These are phyloP conservation scores for Tyria jacobaeae DNA, from an alignment of 2,888 invertebrate genomes.

Conservation along the genomic window DNA sequence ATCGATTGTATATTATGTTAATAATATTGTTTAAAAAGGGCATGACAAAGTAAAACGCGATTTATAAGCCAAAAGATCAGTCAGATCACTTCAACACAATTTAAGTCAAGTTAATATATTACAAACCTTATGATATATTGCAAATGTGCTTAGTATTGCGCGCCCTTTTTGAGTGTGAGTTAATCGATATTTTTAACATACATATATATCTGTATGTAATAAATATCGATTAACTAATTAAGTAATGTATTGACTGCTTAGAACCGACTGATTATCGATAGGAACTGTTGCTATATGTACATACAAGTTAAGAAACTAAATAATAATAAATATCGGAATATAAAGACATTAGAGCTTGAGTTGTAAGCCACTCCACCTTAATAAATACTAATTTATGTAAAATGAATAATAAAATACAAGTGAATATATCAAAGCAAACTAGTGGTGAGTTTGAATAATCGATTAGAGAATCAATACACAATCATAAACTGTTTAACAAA, in stretches of 20 bases:
- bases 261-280: too few species aligned
- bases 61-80: background rate
- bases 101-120: background rate
- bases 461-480: background rate
- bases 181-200: background rate
- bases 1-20: background rate
- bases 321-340: too few species aligned
- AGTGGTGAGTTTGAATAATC: background rate
- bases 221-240: too few species aligned
- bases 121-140: background rate
- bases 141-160: background rate
- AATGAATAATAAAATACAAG: background rate
- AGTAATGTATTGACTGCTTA: too few species aligned
- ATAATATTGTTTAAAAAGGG: background rate
- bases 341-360: too few species aligned
- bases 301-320: too few species aligned
- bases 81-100: background rate
- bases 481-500: too few species aligned
- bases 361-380: too few species aligned
- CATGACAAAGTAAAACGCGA: background rate
- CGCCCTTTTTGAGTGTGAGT: background rate
- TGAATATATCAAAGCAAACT: background rate
- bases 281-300: too few species aligned
- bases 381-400: too few species aligned
- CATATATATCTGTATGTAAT: too few species aligned